Evolutionary conservation across 2,888 invertebrate species (phyloP), one percentile per base, ranked within the genome.

Genomic region (Antheraea assamensis): DNA sequence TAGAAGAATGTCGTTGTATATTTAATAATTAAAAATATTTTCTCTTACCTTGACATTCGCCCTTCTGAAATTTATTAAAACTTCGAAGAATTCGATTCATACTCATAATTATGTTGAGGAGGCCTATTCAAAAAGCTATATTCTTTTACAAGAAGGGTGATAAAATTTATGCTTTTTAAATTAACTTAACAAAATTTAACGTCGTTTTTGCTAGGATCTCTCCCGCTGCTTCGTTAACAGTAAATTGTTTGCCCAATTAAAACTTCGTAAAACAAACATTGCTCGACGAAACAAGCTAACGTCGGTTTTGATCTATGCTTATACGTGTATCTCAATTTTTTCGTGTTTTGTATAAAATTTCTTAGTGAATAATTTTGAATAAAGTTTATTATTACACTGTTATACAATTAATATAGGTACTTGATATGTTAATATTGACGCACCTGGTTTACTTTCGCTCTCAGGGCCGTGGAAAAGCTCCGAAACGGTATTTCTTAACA

Each of bases 241-340:
- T 88, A 85, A 88, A 88, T 86, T 88, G 89, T 90, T 89, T 87
- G 85, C 84, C 88, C 88, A 90, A 90, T 91, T 90, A 91, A 90
- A 90, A 91, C 84, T 90, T 90, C 83, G 84, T 80, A 81, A 80
- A 83, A 86, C 85, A 87, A 87, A 88, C 83, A 85, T 76, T 75
- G 76, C 55, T 75, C 76, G 79, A 77, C 78, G 77, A 80, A 82
- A 79, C 78, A 79, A 80, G 74, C 58, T 52, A 24, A 78, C 76
- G 42, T 71, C 72, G 74, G 76, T 73, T 74, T 1, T 72, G 74
- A 73, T 75, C 74, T 73, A 73, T 74, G 70, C 13, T 42, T 42
- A 74, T 75, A 74, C 70, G 42, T 30, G n/a, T 74, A 78, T 74
- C 75, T 74, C 24, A 78, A 64, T 75, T 76, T 78, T 76, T 75